A percentile compares a stretch with the other conserved stretches of the same genome.
Evolutionary conservation across 1,140 invertebrate species (phyloP).

Genomic region (Drepana arcuata): DNA sequence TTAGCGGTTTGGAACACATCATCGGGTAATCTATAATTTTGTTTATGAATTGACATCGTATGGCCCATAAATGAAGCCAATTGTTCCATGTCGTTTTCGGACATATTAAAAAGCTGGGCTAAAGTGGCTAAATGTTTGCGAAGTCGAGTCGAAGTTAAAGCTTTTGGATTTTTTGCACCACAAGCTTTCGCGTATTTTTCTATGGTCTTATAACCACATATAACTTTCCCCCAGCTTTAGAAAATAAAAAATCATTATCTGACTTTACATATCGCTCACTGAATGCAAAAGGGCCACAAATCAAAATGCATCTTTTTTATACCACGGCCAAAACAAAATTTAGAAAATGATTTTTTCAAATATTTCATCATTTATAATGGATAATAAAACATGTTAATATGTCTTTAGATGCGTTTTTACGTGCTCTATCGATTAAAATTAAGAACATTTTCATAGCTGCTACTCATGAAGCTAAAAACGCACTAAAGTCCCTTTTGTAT

Average conservation of each 20-base stretch:
- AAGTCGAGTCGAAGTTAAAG: conserved; percentile 20
- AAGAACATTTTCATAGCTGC: neutral
- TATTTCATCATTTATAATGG: neutral
- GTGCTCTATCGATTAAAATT: neutral
- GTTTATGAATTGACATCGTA: neutral
- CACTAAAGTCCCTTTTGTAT: neutral
- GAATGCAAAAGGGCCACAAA: neutral
- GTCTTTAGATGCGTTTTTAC: neutral
- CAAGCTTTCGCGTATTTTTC: conserved; percentile 1
- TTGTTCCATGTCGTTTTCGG: conserved; percentile 25
- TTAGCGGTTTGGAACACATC: conserved; percentile 1
- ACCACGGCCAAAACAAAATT: neutral
- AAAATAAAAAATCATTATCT: no score
- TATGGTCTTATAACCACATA: conserved; percentile 2
- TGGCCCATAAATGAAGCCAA: conserved; percentile 18
- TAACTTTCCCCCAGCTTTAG: no score
- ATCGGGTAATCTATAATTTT: conserved; percentile 2
- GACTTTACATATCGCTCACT: conserved; percentile 1
- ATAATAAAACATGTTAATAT: neutral
- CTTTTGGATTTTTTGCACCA: conserved; percentile 22
- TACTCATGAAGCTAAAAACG: neutral
- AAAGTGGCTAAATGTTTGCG: conserved; percentile 31
- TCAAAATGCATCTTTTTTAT: neutral
- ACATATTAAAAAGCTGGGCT: conserved; percentile 26
- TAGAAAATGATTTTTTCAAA: neutral